Base-by-base conservation (phyloP, 2,797 vertebrate species). In the Alosa sapidissima region DNA sequence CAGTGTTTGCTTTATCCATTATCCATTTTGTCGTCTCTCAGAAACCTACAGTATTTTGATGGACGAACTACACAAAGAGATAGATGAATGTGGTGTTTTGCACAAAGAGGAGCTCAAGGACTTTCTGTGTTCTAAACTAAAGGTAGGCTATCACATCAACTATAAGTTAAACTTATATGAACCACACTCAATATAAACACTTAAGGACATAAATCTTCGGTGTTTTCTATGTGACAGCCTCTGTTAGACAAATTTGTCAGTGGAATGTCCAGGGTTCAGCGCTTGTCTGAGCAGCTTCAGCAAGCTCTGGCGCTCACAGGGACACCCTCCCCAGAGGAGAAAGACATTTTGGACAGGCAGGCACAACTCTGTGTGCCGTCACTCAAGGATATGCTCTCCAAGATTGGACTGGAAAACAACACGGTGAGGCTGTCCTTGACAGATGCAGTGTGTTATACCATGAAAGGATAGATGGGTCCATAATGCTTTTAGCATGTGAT, bases 391-490 rank as follows among this genome's bases (percentile, higher is more conserved):
- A 33, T 75, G 3, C 28, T 85, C 16, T 81, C n/a, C 60, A 75
- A 82, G 65, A 54, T 75, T 45, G 60, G 28, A 51, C 52, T 75
- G 33, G 65, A 36, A 8, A 11, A 85, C 55, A 72, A n/a, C 81
- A 60, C 55, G 84, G 81, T 82, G 65, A 36, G 48, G 41, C 6
- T 47, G 36, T 45, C 41, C 11, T 21, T 78, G 36, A 78, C 10
- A 68, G 62, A 11, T 68, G 8, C 60, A 24, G 24, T 13, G 58
- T 24, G 2, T 36, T 72, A 41, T 72, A 41, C 10, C 13, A 41
- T 36, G 3, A 72, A 36, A 72, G 9, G 8, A 9, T 28, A 65
- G 10, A 65, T 65, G 62, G 14, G 36, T 75, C 36, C 10, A 75
- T 11, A 5, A 16, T 75, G 33, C 68, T 6, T 41, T 41, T 24